A percentile compares a stretch with the other conserved stretches of the same genome.
Evolutionary conservation across 2,113 vertebrate genomes (phyloP).

Genomic region (Girardinichthys multiradiatus): DNA sequence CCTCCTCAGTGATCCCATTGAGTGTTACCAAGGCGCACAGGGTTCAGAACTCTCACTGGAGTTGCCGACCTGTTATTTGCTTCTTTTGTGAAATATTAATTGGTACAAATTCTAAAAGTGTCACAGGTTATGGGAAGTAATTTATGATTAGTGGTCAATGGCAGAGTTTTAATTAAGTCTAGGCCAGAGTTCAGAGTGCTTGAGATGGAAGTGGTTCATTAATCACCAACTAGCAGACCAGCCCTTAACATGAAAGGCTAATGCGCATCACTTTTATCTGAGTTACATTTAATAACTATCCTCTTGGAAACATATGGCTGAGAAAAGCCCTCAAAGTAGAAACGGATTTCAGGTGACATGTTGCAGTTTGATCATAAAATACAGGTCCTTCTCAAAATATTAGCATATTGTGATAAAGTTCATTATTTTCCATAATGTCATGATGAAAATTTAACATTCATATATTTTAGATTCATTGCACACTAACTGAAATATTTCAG

Average conservation of each 20-base stretch:
- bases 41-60: neutral
- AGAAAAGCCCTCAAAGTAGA: constrained; percentile 19
- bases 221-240: constrained; percentile 58
- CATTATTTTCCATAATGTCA: too few species aligned
- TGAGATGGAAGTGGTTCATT: constrained; percentile 72
- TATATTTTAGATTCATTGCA: too few species aligned
- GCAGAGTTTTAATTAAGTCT: constrained; percentile 77
- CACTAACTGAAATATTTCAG: too few species aligned
- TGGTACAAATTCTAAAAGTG: constrained; percentile 53
- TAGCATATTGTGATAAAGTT: too few species aligned
- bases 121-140: constrained; percentile 65
- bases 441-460: too few species aligned
- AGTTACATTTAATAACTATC: constrained; percentile 50
- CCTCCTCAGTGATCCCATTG: neutral
- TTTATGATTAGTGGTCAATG: constrained; percentile 73
- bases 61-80: constrained; percentile 16
- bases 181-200: constrained; percentile 64
- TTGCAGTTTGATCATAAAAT: too few species aligned
- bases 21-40: neutral
- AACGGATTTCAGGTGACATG: too few species aligned
- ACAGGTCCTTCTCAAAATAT: too few species aligned
- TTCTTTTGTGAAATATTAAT: constrained; percentile 61
- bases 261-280: constrained; percentile 61
- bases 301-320: constrained; percentile 41
- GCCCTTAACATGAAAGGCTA: constrained; percentile 51